Base-by-base conservation (phyloP, 2,113 vertebrate species). In the Plestiodon gilberti region DNA sequence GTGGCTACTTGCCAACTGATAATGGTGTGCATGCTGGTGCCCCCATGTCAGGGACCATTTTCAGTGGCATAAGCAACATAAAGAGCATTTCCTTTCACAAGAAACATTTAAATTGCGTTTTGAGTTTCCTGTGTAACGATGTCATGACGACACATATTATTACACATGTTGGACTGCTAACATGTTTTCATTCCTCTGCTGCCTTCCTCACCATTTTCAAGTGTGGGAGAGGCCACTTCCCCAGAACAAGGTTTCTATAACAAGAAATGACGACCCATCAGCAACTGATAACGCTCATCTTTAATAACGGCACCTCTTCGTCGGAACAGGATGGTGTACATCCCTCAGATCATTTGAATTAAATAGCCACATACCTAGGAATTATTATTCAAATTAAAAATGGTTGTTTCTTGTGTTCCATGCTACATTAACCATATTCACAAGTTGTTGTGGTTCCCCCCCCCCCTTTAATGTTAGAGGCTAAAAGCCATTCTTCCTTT, bases 311-410 rank as follows among this genome's bases (percentile, higher is more conserved):
- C 28, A 38, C 70, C 76, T 69, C 30, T 35, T 81, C 43, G 9
- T 15, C 22, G 14, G 59, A 74, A 55, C n/a, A 75, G 40, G 61
- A 74, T 33, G 25, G 69, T 2, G 15, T 55, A 70, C 2, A 22
- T 87, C 85, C 40, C 69, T 74, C 69, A 15, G 69, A 52, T 14
- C n/a, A 14, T 75, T 62, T 35, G 70, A 87, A 87, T 74, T 33
- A 74, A 81, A 81, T 6, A 30, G 40, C 69, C 85, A 81, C 57
- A 28, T 38, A 38, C 7, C 59, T 74, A 75, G 43, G 59, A 86
- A 87, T 87, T 81, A 81, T 65, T 75, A 75, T 81, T 75, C 85
- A 65, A 65, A 81, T 81, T 78, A 78, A 85, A 85, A 67, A 22
- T 43, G 62, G 83, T 78, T 85, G 83, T 78, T 85, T 78, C 62